These are phyloP conservation scores for Rhamnusium bicolor DNA, from an alignment of 2,888 invertebrate species.

Conservation along the genomic window DNA sequence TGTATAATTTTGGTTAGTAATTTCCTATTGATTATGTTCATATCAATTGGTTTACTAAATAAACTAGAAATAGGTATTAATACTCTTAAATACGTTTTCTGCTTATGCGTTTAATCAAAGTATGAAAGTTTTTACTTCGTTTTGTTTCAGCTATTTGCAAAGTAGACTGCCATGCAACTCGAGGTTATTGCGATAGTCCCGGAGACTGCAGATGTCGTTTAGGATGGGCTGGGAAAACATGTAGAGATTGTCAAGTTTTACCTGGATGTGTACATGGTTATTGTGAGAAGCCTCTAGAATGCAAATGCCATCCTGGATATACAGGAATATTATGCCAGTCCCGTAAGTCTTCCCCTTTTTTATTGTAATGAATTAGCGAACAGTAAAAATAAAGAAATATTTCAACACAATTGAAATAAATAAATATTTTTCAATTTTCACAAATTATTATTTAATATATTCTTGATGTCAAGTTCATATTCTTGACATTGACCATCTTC, in stretches of 20 bases:
- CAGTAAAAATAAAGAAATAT: background rate
- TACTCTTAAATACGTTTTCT: no score
- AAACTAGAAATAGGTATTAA: no score
- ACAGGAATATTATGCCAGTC: conserved; percentile 91
- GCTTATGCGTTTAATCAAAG: background rate
- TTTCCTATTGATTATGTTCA: no score
- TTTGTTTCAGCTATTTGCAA: conserved; percentile 83
- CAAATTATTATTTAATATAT: no score
- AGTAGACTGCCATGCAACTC: conserved; percentile 86
- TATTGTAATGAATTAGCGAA: background rate
- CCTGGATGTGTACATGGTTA: conserved; percentile 94
- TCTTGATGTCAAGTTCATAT: no score
- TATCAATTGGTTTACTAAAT: no score
- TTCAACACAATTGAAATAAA: background rate
- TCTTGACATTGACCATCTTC: no score
- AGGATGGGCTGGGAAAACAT: conserved; percentile 92
- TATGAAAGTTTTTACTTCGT: background rate
- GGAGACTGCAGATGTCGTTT: conserved; percentile 91
- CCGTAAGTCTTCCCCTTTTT: conserved; percentile 81
- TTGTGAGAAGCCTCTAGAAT: conserved; percentile 91
- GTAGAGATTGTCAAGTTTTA: conserved; percentile 88
- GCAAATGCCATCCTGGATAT: conserved; percentile 93
- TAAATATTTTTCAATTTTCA: background rate
- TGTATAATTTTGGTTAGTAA: no score
- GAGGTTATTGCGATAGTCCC: conserved; percentile 90